phyloP scores from a whole-genome alignment of 2,113 vertebrate species.

The Grammomys surdaster region DNA sequence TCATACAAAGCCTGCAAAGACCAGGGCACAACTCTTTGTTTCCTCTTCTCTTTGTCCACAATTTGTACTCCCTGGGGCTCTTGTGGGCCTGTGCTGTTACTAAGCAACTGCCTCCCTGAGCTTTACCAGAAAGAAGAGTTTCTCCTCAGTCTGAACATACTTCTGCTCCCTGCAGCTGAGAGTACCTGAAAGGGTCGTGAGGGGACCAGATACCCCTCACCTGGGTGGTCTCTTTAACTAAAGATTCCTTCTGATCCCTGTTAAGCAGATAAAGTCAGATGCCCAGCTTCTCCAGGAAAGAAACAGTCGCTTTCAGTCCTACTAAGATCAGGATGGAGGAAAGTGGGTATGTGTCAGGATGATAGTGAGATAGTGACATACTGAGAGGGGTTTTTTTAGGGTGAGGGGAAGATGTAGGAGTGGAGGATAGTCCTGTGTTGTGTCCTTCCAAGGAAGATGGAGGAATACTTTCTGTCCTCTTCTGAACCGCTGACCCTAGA shows the following conservation, averaged over 20 bases:
- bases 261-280: neutral
- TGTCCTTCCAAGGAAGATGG: neutral
- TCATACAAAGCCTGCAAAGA: neutral
- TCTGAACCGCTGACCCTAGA: neutral
- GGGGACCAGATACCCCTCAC: neutral
- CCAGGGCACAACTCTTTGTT: neutral
- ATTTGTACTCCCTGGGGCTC: neutral
- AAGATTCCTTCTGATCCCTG: neutral
- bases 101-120: neutral
- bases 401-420: too few relatives aligned
- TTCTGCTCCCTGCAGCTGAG: neutral
- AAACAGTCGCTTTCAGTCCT: neutral
- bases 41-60: neutral
- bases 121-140: neutral
- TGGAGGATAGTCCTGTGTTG: neutral
- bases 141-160: fast-evolving
- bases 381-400: neutral
- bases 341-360: neutral
- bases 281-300: neutral
- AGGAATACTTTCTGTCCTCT: neutral
- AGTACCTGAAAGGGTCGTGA: neutral
- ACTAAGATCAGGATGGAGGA: too few relatives aligned
- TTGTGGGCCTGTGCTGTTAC: neutral
- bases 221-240: neutral
- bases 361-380: too few relatives aligned